Conservation (phyloP, 2,113 vertebrate genomes). For the Chaetura pelagica region DNA sequence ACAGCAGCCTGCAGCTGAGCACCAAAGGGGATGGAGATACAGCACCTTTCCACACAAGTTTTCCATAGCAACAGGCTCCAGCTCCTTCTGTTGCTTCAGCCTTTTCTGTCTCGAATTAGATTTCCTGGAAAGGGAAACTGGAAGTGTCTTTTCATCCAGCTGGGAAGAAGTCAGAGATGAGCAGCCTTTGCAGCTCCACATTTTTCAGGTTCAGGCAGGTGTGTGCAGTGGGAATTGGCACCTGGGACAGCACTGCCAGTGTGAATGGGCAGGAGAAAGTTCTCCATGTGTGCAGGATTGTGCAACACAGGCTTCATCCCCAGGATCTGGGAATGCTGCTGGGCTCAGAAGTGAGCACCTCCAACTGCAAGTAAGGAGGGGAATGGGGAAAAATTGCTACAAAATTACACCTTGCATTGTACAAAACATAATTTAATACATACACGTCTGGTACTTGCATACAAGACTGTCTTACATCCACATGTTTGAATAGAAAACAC, state of each 20-base stretch:
- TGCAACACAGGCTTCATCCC: background rate
- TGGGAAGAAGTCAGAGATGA: background rate
- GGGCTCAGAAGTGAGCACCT: background rate
- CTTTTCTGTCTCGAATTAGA: background rate
- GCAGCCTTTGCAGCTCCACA: background rate
- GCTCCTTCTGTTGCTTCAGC: background rate
- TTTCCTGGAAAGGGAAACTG: background rate
- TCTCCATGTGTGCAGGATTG: background rate
- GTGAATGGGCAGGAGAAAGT: background rate
- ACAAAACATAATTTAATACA: conserved; percentile 60
- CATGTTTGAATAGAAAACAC: background rate
- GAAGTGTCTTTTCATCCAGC: background rate
- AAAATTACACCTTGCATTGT: background rate
- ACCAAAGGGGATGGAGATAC: background rate
- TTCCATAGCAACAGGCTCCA: background rate
- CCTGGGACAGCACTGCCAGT: background rate
- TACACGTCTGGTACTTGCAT: background rate
- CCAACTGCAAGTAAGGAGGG: background rate
- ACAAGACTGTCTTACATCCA: background rate
- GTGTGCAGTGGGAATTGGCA: background rate
- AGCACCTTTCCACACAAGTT: background rate
- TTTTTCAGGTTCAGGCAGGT: background rate
- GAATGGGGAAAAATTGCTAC: background rate
- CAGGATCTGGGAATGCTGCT: background rate
- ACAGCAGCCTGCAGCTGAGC: background rate